These are phyloP conservation scores for Tragelaphus imberbis DNA, from an alignment of 2,113 vertebrate genomes.

Conservation along the genomic window DNA sequence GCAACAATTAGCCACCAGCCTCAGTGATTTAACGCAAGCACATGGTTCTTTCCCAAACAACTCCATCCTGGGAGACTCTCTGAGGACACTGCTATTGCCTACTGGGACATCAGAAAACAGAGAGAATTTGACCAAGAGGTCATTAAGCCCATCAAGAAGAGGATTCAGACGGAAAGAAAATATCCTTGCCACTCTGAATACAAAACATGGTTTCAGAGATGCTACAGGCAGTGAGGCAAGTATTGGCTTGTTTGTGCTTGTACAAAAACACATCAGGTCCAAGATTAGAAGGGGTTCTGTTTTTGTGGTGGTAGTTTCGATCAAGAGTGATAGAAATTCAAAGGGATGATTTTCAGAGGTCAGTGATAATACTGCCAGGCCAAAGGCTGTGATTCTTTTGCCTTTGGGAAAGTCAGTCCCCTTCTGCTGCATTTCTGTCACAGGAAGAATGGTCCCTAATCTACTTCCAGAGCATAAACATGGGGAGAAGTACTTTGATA, in stretches of 20 bases:
- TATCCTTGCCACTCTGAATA: slow-evolving; percentile 12
- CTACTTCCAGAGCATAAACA: slow-evolving; percentile 17
- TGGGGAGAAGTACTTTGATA: neutral
- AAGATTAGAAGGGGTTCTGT: neutral
- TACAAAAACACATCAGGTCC: neutral
- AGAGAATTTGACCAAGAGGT: slow-evolving; percentile 49
- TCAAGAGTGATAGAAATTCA: neutral
- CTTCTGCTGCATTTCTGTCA: neutral
- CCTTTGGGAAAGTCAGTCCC: neutral
- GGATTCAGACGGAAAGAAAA: slow-evolving; percentile 60
- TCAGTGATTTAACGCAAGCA: slow-evolving; percentile 41
- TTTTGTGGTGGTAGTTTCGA: neutral
- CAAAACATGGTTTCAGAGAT: slow-evolving; percentile 61
- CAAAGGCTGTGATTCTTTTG: slow-evolving; percentile 8
- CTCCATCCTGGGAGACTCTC: slow-evolving; percentile 31
- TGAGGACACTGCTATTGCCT: slow-evolving; percentile 43
- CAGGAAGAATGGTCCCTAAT: neutral
- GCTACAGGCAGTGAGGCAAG: slow-evolving; percentile 64
- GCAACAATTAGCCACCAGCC: slow-evolving; percentile 40
- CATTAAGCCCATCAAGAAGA: slow-evolving; percentile 54
- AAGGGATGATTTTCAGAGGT: slow-evolving; percentile 31
- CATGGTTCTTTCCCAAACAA: slow-evolving; percentile 50
- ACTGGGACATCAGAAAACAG: slow-evolving; percentile 59
- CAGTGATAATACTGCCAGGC: neutral
- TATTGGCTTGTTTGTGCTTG: slow-evolving; percentile 51